Evolutionary conservation across 2,113 vertebrate genomes (phyloP).

Genomic region (Puma concolor): DNA sequence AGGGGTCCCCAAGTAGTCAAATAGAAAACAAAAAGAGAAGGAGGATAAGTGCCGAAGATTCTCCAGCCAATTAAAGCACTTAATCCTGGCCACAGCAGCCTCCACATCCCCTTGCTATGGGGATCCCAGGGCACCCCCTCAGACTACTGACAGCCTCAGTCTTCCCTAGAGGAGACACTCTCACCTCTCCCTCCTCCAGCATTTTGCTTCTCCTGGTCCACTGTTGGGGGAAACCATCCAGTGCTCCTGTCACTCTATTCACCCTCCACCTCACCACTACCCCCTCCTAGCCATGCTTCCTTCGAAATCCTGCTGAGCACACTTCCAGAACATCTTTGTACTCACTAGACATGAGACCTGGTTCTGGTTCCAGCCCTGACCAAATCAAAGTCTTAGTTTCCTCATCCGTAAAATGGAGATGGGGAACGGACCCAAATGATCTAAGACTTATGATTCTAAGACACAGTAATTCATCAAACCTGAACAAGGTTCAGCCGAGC

Average conservation of each 20-base stretch:
- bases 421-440: background rate
- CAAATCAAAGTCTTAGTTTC: conserved; percentile 41
- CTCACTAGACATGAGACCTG: background rate
- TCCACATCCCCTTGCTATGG: background rate
- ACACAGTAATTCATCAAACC: conserved; percentile 18
- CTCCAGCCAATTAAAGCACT: background rate
- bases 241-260: background rate
- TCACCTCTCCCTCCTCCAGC: background rate
- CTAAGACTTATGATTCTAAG: conserved; percentile 24
- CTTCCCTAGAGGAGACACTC: background rate
- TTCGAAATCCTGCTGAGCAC: background rate
- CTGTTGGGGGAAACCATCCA: background rate
- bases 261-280: background rate
- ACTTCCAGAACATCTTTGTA: background rate
- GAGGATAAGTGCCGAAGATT: background rate
- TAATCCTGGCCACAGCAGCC: background rate
- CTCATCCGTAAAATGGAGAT: background rate
- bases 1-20: background rate
- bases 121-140: background rate
- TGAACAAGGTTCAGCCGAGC: background rate
- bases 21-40: background rate
- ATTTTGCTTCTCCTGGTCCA: background rate
- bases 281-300: background rate
- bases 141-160: background rate
- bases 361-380: background rate